These are phyloP conservation scores for Hymenopus coronatus DNA, from an alignment of 2,888 invertebrate genomes.

Conservation along the genomic window DNA sequence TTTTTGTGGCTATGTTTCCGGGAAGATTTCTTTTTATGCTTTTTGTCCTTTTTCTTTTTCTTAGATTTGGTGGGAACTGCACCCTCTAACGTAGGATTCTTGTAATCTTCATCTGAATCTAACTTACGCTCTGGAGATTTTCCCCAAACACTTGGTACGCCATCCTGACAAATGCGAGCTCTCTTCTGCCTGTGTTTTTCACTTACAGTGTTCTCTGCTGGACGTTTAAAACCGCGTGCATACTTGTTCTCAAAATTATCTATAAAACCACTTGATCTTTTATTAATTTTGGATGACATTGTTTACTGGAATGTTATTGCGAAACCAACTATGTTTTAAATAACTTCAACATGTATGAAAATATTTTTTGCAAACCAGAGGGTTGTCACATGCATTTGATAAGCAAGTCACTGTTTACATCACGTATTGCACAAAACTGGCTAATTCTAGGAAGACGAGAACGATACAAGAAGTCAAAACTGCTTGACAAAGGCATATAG, in stretches of 20 bases:
- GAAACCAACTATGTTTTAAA: too few species aligned
- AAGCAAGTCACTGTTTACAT: too few species aligned
- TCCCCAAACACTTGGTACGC: not conserved
- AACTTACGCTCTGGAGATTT: not conserved
- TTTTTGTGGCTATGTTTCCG: not conserved
- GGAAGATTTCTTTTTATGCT: not conserved
- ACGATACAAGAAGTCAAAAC: too few species aligned
- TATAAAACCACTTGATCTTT: not conserved
- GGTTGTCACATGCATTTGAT: too few species aligned
- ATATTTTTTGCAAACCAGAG: too few species aligned
- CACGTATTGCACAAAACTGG: too few species aligned
- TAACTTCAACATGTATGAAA: too few species aligned
- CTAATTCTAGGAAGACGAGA: too few species aligned
- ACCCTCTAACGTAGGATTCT: not conserved
- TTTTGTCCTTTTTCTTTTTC: not conserved
- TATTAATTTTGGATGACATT: not conserved
- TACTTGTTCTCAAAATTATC: not conserved
- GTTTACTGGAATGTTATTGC: too few species aligned
- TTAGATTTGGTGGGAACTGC: not conserved
- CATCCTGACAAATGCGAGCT: not conserved
- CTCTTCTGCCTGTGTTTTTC: not conserved
- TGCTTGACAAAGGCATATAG: too few species aligned
- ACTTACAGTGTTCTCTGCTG: not conserved
- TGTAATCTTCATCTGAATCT: not conserved
- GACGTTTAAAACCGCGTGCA: too few species aligned